A percentile compares a stretch with the other conserved stretches of the same genome.
These are phyloP conservation scores for Pandion haliaetus DNA, from an alignment of 2,113 vertebrate genomes.

Conservation along the genomic window DNA sequence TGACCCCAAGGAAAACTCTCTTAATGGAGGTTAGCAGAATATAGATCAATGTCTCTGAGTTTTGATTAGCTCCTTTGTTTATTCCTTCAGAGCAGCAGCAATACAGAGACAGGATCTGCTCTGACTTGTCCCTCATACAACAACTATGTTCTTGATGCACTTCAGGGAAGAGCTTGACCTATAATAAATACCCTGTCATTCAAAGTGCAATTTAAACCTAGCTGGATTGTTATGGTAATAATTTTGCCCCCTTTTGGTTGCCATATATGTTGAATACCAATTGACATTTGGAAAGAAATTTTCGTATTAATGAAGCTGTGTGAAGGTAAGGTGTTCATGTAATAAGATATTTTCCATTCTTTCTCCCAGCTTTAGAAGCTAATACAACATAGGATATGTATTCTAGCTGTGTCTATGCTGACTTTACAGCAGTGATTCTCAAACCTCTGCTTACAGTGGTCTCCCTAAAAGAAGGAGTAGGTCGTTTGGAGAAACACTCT, in stretches of 20 bases:
- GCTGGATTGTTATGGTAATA: neutral
- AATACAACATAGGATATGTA: neutral
- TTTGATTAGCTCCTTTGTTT: neutral
- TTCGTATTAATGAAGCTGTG: neutral
- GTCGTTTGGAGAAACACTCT: neutral
- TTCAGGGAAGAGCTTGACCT: neutral
- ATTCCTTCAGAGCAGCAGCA: neutral
- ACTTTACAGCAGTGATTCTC: neutral
- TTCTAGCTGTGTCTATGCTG: neutral
- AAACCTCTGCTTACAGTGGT: neutral
- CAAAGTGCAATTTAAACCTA: neutral
- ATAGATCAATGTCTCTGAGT: neutral
- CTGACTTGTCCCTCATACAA: neutral
- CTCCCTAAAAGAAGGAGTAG: neutral
- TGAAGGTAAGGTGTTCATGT: neutral
- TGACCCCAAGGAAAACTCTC: neutral
- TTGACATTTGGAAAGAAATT: neutral
- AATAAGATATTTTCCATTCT: neutral
- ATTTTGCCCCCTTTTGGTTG: neutral
- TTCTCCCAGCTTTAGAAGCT: neutral
- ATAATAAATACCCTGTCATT: neutral
- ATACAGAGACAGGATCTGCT: neutral
- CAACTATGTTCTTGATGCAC: neutral
- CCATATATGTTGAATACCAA: neutral
- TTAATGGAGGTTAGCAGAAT: neutral